Conservation (phyloP, 92 coral and sea anemone genomes). For the Desmophyllum pertusum region DNA sequence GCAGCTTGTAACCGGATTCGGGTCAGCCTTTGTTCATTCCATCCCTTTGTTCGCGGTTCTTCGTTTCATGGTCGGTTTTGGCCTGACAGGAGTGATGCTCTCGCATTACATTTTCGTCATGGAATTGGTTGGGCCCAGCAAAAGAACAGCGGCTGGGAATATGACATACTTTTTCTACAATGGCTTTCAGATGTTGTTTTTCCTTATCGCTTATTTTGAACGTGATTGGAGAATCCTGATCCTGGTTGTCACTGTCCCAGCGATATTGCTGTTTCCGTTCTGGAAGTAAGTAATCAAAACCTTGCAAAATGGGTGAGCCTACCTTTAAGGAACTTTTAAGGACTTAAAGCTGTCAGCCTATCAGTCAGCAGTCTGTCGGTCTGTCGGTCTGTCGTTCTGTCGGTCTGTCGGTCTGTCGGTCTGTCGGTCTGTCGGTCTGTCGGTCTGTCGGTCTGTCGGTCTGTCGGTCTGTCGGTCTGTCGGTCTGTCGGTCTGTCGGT, state of each 20-base stretch:
- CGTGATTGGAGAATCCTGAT: slow-evolving; percentile 57
- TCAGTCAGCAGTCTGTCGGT: neutral
- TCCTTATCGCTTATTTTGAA: slow-evolving; percentile 48
- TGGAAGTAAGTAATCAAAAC: slow-evolving; percentile 52
- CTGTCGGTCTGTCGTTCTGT: neutral
- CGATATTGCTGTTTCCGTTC: slow-evolving; percentile 46
- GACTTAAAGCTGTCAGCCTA: no score
- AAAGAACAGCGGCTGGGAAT: slow-evolving; percentile 55
- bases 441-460: neutral
- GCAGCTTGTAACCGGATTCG: slow-evolving; percentile 45
- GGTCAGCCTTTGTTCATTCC: slow-evolving; percentile 45
- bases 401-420: neutral
- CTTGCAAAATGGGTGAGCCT: no score
- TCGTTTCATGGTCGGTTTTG: slow-evolving; percentile 56
- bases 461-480: neutral
- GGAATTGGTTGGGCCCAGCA: slow-evolving; percentile 54
- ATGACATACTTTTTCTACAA: slow-evolving; percentile 46
- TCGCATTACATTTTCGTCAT: slow-evolving; percentile 46
- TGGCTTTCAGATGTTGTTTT: slow-evolving; percentile 49
- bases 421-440: neutral
- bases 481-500: neutral
- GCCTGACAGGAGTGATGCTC: slow-evolving; percentile 52
- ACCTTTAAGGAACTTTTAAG: no score
- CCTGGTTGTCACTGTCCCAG: slow-evolving; percentile 32
- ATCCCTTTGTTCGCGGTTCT: slow-evolving; percentile 53